Conservation (phyloP, 1,140 invertebrate species). For the Argopecten irradians region DNA sequence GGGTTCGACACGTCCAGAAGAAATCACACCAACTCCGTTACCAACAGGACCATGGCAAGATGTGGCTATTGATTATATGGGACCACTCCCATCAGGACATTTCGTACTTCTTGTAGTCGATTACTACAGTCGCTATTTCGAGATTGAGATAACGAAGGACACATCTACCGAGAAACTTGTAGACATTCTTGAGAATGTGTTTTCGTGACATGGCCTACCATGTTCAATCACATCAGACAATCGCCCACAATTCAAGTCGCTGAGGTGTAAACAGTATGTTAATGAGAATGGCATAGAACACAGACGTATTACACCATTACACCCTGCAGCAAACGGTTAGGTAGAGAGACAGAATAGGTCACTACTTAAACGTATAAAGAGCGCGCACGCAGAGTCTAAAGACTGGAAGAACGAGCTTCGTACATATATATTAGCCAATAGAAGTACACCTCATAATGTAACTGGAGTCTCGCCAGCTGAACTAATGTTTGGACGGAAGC, state of each 20-base stretch:
- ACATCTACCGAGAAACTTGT: conserved; percentile 39
- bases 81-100: conserved; percentile 53
- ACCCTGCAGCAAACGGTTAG: conserved; percentile 55
- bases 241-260: conserved; percentile 46
- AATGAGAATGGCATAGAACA: conserved; percentile 36
- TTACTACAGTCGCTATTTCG: conserved; percentile 53
- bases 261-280: conserved; percentile 35
- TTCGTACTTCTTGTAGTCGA: conserved; percentile 50
- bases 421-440: conserved; percentile 49
- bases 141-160: conserved; percentile 49
- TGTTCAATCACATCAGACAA: conserved; percentile 46
- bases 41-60: conserved; percentile 55
- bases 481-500: conserved; percentile 48
- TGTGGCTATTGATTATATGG: conserved; percentile 53
- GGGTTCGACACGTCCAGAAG: too few relatives aligned
- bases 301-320: conserved; percentile 41
- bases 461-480: conserved; percentile 48
- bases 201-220: conserved; percentile 50
- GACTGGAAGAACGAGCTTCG: conserved; percentile 52
- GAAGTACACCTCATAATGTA: conserved; percentile 49
- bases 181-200: conserved; percentile 41
- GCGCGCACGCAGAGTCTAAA: conserved; percentile 46
- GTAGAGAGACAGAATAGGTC: conserved; percentile 55
- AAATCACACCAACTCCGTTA: conserved; percentile 40
- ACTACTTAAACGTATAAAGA: conserved; percentile 53